phyloP scores from a whole-genome alignment of 37 sponge, comb jelly and placozoan genomes.

The Diacarnus erythraeanus region DNA sequence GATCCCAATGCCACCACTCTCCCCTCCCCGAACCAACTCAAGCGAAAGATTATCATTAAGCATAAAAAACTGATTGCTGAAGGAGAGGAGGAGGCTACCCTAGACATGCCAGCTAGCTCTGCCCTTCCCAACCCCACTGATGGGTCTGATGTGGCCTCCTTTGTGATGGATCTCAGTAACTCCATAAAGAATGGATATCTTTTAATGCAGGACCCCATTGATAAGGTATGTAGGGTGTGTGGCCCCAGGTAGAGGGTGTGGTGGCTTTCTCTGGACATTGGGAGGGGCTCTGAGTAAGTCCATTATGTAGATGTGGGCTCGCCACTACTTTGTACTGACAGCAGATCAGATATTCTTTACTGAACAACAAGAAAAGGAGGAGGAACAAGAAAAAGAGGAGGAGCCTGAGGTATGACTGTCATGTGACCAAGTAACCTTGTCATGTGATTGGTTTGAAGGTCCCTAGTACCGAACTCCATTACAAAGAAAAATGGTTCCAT shows the following conservation, averaged over 20 bases:
- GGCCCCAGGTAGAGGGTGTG: neutral
- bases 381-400: conserved; percentile 63
- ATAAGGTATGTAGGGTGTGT: conserved; percentile 54
- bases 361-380: conserved; percentile 76
- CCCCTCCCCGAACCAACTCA: conserved; percentile 85
- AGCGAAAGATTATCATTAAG: conserved; percentile 87
- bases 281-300: neutral
- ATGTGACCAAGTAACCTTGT: neutral
- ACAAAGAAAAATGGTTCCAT: conserved; percentile 87
- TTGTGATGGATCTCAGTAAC: conserved; percentile 70
- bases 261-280: neutral
- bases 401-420: conserved; percentile 52
- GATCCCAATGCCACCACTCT: conserved; percentile 50
- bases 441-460: conserved; percentile 26
- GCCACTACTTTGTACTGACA: conserved; percentile 89
- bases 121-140: neutral
- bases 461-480: conserved; percentile 58
- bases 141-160: conserved; percentile 22
- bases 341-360: conserved; percentile 76
- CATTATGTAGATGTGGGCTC: conserved; percentile 66
- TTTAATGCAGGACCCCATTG: conserved; percentile 85
- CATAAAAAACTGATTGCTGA: conserved; percentile 37
- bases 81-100: conserved; percentile 22
- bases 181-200: conserved; percentile 81
- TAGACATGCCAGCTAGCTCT: neutral